These are phyloP conservation scores for Phataginus tetradactyla DNA, from an alignment of 2,797 vertebrate species.

Conservation along the genomic window DNA sequence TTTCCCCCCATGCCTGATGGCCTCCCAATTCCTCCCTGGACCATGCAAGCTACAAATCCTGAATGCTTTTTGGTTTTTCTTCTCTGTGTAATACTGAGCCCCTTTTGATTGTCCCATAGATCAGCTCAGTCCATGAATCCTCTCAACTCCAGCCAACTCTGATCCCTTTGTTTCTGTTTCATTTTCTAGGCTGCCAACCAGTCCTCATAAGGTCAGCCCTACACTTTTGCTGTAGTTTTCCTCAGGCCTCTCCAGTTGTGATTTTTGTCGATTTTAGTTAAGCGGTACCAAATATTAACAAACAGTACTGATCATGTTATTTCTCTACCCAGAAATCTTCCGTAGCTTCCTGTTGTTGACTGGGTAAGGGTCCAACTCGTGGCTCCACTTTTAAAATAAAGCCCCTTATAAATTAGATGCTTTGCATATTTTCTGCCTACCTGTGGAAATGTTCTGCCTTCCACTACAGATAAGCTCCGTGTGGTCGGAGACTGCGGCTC, in stretches of 20 bases:
- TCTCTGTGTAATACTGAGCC: accelerated
- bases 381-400: background rate
- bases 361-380: background rate
- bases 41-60: background rate
- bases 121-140: background rate
- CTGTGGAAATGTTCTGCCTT: background rate
- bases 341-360: background rate
- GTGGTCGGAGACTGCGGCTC: background rate
- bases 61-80: background rate
- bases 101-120: accelerated
- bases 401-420: background rate
- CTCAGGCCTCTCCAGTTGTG: background rate
- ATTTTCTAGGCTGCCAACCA: background rate
- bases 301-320: background rate
- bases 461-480: background rate
- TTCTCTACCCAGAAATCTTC: background rate
- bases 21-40: background rate
- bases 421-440: background rate
- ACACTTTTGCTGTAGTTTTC: background rate
- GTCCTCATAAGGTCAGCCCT: background rate
- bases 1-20: background rate
- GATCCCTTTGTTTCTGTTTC: background rate
- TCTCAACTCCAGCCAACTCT: background rate
- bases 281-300: background rate
- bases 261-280: background rate